Evolutionary conservation across 2,888 invertebrate species (phyloP).

Genomic region (Agonopterix heracliana): DNA sequence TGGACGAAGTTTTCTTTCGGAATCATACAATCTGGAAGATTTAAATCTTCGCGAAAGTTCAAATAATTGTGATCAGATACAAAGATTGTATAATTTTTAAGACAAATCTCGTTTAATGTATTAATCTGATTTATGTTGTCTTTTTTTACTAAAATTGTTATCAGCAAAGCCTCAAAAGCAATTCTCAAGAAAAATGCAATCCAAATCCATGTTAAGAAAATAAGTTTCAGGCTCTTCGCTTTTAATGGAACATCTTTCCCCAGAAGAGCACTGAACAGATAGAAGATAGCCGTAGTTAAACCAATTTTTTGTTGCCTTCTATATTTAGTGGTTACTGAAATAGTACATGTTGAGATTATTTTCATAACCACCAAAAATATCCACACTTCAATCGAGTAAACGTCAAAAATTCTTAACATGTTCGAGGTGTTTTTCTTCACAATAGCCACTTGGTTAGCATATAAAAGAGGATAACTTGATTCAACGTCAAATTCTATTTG

Average conservation of each 20-base stretch:
- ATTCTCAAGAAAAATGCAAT: slow-evolving; percentile 5
- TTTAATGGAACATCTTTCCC: slow-evolving; percentile 2
- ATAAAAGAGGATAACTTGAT: neutral
- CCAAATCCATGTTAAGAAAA: slow-evolving; percentile 4
- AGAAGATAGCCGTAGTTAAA: neutral
- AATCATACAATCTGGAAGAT: neutral
- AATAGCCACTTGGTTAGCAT: neutral
- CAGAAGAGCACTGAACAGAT: neutral
- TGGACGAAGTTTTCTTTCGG: neutral
- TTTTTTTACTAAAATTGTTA: neutral
- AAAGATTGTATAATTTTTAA: neutral
- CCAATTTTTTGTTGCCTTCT: neutral
- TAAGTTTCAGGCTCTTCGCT: neutral
- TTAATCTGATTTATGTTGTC: slow-evolving; percentile 4
- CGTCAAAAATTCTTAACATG: neutral
- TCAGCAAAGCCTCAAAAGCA: slow-evolving; percentile 2
- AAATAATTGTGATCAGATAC: neutral
- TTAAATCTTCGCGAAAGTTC: neutral
- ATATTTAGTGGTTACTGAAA: neutral
- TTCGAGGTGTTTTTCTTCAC: neutral
- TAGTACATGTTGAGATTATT: neutral
- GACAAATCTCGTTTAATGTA: slow-evolving; percentile 3
- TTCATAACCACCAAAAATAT: neutral
- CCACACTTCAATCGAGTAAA: neutral
- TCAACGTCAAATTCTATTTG: neutral